These are phyloP conservation scores for Meganola albula DNA, from an alignment of 2,888 invertebrate species.

Conservation along the genomic window DNA sequence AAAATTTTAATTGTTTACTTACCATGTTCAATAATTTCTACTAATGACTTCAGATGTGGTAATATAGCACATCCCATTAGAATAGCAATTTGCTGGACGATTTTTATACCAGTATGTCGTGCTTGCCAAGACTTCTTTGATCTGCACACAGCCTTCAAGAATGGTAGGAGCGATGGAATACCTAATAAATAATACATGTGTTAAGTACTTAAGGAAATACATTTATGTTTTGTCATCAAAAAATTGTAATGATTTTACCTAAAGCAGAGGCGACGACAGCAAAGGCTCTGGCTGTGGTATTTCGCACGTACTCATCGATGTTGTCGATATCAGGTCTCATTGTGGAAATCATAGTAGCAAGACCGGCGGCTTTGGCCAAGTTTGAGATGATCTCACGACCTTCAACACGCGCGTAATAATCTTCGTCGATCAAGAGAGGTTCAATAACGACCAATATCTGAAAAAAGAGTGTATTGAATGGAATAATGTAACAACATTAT, in stretches of 20 bases:
- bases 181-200: constrained; percentile 42
- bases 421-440: constrained; percentile 98
- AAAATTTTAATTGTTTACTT: too few species aligned
- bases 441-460: constrained; percentile 98
- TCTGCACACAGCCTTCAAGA: constrained; percentile 98
- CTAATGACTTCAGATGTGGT: constrained; percentile 97
- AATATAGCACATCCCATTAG: constrained; percentile 99
- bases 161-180: constrained; percentile 97
- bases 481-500: too few species aligned
- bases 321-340: constrained; percentile 99
- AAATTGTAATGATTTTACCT: constrained; percentile 67
- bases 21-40: constrained; percentile 99
- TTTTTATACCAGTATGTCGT: constrained; percentile 98
- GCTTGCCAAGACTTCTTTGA: constrained; percentile 99
- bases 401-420: constrained; percentile 99
- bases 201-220: neutral
- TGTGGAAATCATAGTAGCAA: constrained; percentile 99
- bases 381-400: constrained; percentile 99
- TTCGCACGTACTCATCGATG: constrained; percentile 99
- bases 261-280: constrained; percentile 99
- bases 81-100: constrained; percentile 99
- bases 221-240: neutral
- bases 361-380: constrained; percentile 98
- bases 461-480: constrained; percentile 14
- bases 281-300: constrained; percentile 99